Evolutionary conservation across 2,888 invertebrate genomes (phyloP), one percentile per base, ranked within the genome.

Genomic region (Lithophane semibrunnea): DNA sequence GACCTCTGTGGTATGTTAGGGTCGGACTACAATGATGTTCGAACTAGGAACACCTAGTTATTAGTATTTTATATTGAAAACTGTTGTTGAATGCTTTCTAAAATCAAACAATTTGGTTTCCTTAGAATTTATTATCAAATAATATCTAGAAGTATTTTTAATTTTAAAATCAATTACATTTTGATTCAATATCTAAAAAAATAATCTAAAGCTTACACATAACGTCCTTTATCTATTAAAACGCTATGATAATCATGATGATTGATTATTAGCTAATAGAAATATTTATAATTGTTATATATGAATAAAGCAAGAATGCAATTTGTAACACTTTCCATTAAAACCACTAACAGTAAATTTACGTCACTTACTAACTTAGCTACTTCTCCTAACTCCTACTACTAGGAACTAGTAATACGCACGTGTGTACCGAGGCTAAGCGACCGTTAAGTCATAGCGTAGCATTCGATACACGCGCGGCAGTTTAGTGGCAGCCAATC

Each of bases 401-500:
- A 87, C 87, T 60, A 56, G 61, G 86, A 87, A 88, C 47, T 70
- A 77, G 70, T 60, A n/a, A 29, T 60, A 8, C 77, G 81, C 85
- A 81, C 88, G 89, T 88, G 89, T 88, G 66, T 47, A 66, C 83
- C 21, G 56, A 77, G 80, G 82, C 86, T 90, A 80, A 81, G 87
- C 84, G 87, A 90, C 91, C 88, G 91, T 91, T 90, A 90, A 84
- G 60, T 75, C 60, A 72, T 79, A 78, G 83, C 71, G 64, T 80
- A 73, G 84, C 79, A 95, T 94, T 92, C 94, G 64, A 68, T 83
- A 91, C 96, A 95, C 96, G 96, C 88, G 86, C 90, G 72, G 81
- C 93, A 93, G 93, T 95, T 95, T 95, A 95, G 95, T 94, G 92
- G 90, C 92, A 80, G 87, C 89, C 94, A 90, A 93, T 94, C 93